These are phyloP conservation scores for Bimastos eiseni DNA, from an alignment of 2,888 invertebrate genomes.

Conservation along the genomic window DNA sequence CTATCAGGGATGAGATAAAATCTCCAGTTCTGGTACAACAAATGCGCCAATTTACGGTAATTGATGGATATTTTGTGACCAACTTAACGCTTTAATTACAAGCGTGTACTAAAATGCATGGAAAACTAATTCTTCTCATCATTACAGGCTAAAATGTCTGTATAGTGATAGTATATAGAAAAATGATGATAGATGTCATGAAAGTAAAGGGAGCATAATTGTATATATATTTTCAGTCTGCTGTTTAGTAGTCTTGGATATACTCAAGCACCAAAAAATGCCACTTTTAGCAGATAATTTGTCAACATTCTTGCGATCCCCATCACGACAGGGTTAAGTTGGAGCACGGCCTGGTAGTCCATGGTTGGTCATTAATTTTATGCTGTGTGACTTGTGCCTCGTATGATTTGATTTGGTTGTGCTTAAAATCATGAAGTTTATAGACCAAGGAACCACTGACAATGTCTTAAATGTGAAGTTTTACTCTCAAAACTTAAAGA, in stretches of 20 bases:
- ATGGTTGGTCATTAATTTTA: background rate
- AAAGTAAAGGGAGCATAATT: background rate
- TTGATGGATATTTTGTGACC: background rate
- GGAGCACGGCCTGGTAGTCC: background rate
- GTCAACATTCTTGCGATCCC: background rate
- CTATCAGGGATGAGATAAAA: background rate
- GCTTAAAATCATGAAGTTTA: too few species aligned
- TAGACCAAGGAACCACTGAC: too few species aligned
- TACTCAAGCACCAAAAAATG: background rate
- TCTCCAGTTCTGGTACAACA: background rate
- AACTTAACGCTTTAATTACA: too few species aligned
- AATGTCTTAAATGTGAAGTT: too few species aligned
- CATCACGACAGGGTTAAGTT: background rate
- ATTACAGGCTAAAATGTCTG: background rate
- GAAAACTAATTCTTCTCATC: too few species aligned
- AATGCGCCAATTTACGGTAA: background rate
- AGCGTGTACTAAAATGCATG: too few species aligned
- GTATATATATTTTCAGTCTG: too few species aligned
- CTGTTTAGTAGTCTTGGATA: background rate
- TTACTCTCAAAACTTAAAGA: too few species aligned
- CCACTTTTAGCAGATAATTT: background rate
- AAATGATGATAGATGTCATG: background rate
- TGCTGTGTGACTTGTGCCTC: too few species aligned
- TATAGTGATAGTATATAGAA: too few species aligned
- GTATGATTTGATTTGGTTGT: too few species aligned